A percentile compares a stretch with the other conserved stretches of the same genome.
These are phyloP conservation scores for Theristicus caerulescens DNA, from an alignment of 2,113 vertebrate genomes.

Conservation along the genomic window DNA sequence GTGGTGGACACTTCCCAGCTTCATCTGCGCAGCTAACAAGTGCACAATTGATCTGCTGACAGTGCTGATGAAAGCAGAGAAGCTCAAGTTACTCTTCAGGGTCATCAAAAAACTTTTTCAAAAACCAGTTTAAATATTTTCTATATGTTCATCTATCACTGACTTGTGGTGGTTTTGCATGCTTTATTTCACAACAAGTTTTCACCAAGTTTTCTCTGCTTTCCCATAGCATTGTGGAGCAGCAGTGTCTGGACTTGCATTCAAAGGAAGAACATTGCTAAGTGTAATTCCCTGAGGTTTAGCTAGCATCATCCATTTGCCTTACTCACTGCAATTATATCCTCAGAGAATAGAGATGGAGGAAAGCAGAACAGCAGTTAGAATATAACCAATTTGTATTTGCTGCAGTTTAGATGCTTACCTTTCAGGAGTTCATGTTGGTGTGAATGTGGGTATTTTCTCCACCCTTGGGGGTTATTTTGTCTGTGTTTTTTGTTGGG, in stretches of 20 bases:
- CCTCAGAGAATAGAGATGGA: not conserved
- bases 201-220: not conserved
- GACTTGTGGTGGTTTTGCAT: not conserved
- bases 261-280: not conserved
- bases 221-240: not conserved
- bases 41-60: not conserved
- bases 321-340: not conserved
- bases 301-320: not conserved
- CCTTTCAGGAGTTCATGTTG: not conserved
- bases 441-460: not conserved
- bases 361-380: not conserved
- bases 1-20: not conserved
- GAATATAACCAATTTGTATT: not conserved
- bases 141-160: not conserved
- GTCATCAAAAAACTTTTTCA: not conserved
- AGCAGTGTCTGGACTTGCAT: not conserved
- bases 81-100: not conserved
- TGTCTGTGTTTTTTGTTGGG: not conserved
- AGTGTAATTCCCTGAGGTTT: not conserved
- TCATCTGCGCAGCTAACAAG: not conserved
- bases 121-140: not conserved
- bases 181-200: not conserved
- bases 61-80: not conserved
- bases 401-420: not conserved
- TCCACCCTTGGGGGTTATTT: not conserved